These are phyloP conservation scores for Leptodactylus fallax DNA, from an alignment of 2,797 vertebrate genomes.

Conservation along the genomic window DNA sequence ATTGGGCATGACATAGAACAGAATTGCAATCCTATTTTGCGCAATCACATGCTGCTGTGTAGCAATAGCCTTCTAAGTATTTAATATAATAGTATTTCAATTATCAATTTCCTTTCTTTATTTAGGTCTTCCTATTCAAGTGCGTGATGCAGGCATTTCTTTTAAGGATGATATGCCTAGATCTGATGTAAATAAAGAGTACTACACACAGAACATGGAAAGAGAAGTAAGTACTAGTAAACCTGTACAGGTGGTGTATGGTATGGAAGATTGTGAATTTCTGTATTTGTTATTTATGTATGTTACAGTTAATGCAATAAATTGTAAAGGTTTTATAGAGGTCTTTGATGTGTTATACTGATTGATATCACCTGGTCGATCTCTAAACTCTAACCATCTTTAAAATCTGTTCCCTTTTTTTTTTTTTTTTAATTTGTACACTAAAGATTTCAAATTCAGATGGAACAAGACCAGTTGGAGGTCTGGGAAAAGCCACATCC, in stretches of 20 bases:
- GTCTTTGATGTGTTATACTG: no score
- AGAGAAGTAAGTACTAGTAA: slow-evolving; percentile 82
- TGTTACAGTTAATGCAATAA: no score
- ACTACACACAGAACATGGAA: slow-evolving; percentile 99
- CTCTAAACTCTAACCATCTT: no score
- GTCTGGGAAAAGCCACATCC: slow-evolving; percentile 91
- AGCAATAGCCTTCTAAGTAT: background rate
- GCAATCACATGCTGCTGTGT: no score
- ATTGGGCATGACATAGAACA: no score
- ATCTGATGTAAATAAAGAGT: slow-evolving; percentile 98
- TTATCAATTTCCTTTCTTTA: background rate
- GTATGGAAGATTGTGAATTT: background rate
- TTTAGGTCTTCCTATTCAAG: slow-evolving; percentile 95
- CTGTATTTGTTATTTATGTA: background rate
- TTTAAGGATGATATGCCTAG: slow-evolving; percentile 96
- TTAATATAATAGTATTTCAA: background rate
- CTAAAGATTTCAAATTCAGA: slow-evolving; percentile 91
- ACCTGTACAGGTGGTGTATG: background rate
- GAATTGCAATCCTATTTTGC: no score
- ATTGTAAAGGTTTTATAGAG: no score
- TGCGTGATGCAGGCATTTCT: slow-evolving; percentile 91
- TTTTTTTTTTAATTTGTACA: background rate
- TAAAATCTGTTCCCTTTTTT: background rate
- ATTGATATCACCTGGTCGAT: background rate
- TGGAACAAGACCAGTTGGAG: slow-evolving; percentile 89